A percentile compares a stretch with the other conserved stretches of the same genome.
Conservation (phyloP, 2,113 vertebrate species). For the Pholis gunnellus region DNA sequence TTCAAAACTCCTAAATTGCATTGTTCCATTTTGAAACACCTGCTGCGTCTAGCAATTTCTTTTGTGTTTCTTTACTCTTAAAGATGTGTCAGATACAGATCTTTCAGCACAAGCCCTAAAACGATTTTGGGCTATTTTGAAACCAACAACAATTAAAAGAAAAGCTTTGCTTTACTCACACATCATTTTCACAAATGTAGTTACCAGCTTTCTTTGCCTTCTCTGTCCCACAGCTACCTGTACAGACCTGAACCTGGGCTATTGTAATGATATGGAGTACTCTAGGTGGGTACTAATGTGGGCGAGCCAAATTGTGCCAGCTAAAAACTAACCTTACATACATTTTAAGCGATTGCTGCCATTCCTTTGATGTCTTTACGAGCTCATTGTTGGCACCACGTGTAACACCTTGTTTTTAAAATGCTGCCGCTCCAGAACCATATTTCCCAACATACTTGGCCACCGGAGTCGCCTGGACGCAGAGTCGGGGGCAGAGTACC, state of each 20-base stretch:
- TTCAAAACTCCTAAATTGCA: background rate
- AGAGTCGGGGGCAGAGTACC: conserved; percentile 92
- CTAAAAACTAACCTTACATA: background rate
- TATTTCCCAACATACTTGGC: conserved; percentile 91
- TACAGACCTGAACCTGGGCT: conserved; percentile 86
- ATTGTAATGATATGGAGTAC: conserved; percentile 90
- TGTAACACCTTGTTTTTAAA: background rate
- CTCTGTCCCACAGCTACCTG: conserved; percentile 84
- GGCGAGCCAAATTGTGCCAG: background rate
- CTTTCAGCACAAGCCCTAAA: background rate
- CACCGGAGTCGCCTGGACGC: conserved; percentile 85
- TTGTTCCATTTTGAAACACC: background rate
- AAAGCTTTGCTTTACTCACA: background rate
- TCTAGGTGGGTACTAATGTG: conserved; percentile 65
- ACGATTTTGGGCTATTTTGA: background rate
- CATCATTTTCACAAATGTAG: background rate
- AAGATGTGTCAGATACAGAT: background rate
- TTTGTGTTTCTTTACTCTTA: background rate
- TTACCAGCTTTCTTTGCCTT: background rate
- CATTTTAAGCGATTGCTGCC: background rate
- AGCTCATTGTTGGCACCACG: background rate
- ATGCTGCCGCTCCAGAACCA: conserved; percentile 69
- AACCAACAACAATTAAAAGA: background rate
- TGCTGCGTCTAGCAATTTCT: background rate
- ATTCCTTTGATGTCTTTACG: background rate